Conservation (phyloP, 2,113 vertebrate genomes). For the Ciconia boyciana region DNA sequence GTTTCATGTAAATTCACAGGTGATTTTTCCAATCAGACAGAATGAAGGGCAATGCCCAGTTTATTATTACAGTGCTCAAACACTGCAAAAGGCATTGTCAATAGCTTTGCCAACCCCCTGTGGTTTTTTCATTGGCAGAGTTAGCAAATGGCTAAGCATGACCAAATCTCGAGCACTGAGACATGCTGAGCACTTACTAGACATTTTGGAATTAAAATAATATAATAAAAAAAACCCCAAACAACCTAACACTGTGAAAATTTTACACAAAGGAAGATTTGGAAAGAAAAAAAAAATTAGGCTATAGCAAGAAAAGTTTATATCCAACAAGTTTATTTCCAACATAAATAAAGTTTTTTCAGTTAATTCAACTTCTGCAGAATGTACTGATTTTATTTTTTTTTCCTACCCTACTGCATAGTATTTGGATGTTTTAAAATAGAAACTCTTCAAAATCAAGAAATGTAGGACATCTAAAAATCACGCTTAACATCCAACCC, state of each 20-base stretch:
- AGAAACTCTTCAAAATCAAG: neutral
- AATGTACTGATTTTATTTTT: neutral
- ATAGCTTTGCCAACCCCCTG: neutral
- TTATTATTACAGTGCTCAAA: neutral
- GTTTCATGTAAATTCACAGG: neutral
- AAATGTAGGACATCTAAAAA: neutral
- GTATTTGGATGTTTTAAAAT: neutral
- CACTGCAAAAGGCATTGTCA: neutral
- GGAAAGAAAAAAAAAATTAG: neutral
- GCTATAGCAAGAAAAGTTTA: neutral
- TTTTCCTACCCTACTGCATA: neutral
- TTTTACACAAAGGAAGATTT: neutral
- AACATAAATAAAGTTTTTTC: neutral
- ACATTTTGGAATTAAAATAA: neutral
- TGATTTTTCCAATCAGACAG: neutral
- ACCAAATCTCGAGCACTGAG: neutral
- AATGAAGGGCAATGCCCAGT: neutral
- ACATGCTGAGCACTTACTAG: neutral
- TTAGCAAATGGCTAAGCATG: neutral
- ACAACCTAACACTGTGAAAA: neutral
- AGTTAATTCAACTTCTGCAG: neutral
- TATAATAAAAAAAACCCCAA: neutral
- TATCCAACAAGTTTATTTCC: too few relatives aligned
- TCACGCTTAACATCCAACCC: neutral
- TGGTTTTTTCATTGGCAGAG: neutral